phyloP scores from a whole-genome alignment of 2,797 vertebrate genomes.

The Enteromius fasciolatus region DNA sequence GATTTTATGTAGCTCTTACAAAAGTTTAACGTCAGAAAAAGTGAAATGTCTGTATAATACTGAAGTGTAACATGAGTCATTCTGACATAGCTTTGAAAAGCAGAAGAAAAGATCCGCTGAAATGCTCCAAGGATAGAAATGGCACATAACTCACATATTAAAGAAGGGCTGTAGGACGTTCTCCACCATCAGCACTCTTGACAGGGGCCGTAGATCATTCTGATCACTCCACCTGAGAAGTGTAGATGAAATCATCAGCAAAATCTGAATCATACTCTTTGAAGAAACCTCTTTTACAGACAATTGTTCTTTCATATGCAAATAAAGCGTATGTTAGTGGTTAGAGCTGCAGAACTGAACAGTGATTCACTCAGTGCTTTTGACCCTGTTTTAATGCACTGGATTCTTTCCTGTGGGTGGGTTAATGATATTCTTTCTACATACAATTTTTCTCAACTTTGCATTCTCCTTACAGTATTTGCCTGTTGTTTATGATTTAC shows the following conservation, averaged over 20 bases:
- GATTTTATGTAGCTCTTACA: not conserved
- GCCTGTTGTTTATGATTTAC: not conserved
- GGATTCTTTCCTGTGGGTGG: constrained; percentile 13
- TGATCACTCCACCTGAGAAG: constrained; percentile 83
- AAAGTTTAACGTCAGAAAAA: constrained; percentile 14
- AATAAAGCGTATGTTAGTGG: not conserved
- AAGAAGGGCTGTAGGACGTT: constrained; percentile 81
- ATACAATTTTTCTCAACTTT: constrained; percentile 1
- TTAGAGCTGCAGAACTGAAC: constrained; percentile 14
- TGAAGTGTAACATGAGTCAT: constrained; percentile 17
- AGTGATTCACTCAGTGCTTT: constrained; percentile 18
- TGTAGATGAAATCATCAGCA: constrained; percentile 13
- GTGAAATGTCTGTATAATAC: constrained; percentile 5
- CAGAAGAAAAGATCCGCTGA: constrained; percentile 3
- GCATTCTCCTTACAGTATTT: not conserved
- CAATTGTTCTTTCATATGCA: constrained; percentile 29
- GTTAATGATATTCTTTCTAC: not conserved
- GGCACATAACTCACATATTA: constrained; percentile 75
- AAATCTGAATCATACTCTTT: constrained; percentile 24
- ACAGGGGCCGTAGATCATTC: constrained; percentile 73
- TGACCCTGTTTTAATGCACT: constrained; percentile 7
- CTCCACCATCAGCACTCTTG: constrained; percentile 79
- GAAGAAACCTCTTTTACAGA: constrained; percentile 1
- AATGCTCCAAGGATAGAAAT: constrained; percentile 27
- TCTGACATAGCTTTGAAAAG: constrained; percentile 36